Evolutionary conservation across 1,140 invertebrate genomes (phyloP), one percentile per base, ranked within the genome.

Genomic region (Acromyrmex charruanus): DNA sequence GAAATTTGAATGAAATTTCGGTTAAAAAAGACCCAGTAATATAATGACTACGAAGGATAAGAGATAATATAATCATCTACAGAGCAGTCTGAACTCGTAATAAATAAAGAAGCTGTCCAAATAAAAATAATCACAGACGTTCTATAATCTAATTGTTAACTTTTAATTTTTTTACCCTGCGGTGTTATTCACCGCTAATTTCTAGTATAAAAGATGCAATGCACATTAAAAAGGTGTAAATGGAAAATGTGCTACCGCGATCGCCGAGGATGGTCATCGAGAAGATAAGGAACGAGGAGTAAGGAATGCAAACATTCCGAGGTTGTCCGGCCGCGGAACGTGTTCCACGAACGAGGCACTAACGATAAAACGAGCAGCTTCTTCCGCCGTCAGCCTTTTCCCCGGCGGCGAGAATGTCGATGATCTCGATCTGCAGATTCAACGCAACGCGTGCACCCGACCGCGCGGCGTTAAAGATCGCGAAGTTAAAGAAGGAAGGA

Each of bases 281-380:
- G 51, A 44, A 81, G 66, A 81, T 82, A 74, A 72, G 66, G 39
- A 39, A 59, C 66, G 21, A 59, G 53, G 53, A 59, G 49, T 49
- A 21, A 72, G 80, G 53, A 82, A 82, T 82, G 80, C 68, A 59
- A 82, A 53, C 69, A 59, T 59, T 72, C 80, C 35, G 25, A 74
- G 25, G 55, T 35, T 74, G 80, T 74, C 55, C 53, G 55, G 51
- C 66, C 53, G 82, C 59, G 49, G 79, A 89, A 71, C 82, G 82
- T 77, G 88, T 89, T 88, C 77, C 69, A 63, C 28, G 82, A 87
- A 71, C 82, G 87, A 88, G 75, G 88, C 59, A 58, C 49, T 59
- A 77, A 88, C 85, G 88, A 89, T 88, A 82, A 89, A 89, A 79
- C 88, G 68, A 55, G 75, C 44, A 61, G 53, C 71, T 55, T 65